Conservation (phyloP, 2,113 vertebrate genomes). For the Rafetus swinhoei region DNA sequence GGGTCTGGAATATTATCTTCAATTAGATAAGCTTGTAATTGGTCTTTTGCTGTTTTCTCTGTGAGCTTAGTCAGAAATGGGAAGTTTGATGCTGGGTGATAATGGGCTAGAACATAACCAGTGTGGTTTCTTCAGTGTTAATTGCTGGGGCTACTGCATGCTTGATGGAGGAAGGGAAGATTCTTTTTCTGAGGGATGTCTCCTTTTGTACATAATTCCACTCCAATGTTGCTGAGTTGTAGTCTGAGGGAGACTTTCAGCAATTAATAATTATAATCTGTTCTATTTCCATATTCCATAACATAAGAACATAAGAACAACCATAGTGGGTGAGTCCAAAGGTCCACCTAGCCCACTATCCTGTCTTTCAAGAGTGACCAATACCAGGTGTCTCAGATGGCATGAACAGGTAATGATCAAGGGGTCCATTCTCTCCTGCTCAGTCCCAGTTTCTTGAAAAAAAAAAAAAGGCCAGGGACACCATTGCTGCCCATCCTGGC, state of each 20-base stretch:
- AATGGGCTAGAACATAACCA: background rate
- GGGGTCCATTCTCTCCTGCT: no score
- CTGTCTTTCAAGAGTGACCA: no score
- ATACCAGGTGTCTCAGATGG: no score
- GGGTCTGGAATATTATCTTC: background rate
- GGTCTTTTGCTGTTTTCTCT: background rate
- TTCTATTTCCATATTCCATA: background rate
- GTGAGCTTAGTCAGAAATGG: background rate
- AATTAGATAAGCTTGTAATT: background rate
- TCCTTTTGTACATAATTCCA: background rate
- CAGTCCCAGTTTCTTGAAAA: no score
- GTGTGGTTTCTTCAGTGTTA: background rate
- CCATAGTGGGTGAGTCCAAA: no score
- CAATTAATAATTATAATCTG: background rate
- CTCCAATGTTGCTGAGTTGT: background rate
- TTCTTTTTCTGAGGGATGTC: background rate
- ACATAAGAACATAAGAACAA: no score
- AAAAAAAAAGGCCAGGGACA: no score
- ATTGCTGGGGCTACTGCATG: background rate
- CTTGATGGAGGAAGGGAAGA: background rate
- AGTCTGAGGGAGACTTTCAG: background rate
- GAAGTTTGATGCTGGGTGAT: background rate
- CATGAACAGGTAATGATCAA: no score
- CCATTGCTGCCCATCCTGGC: no score
- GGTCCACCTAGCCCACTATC: no score